A percentile compares a stretch with the other conserved stretches of the same genome.
Conservation (phyloP, 2,113 vertebrate species). For the Mormyrus iriodes region DNA sequence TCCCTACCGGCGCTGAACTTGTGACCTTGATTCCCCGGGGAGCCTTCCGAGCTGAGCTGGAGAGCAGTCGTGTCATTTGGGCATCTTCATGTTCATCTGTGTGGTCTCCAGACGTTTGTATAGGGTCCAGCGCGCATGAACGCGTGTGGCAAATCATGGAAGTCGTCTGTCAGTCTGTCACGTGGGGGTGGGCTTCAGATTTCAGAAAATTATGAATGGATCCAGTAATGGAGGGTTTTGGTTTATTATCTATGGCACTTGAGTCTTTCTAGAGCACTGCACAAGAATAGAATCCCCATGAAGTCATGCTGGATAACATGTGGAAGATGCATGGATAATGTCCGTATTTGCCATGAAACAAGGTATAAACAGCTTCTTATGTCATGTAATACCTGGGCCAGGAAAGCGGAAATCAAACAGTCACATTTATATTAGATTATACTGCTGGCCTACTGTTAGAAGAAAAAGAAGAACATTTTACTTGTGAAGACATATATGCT, state of each 20-base stretch:
- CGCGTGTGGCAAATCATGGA: not conserved
- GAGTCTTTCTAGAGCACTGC: not conserved
- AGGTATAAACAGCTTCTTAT: not conserved
- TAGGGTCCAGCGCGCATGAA: constrained; percentile 39
- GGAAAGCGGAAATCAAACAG: not conserved
- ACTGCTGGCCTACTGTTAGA: not conserved
- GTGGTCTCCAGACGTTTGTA: constrained; percentile 63
- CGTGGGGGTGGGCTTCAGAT: not conserved
- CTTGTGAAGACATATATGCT: not conserved
- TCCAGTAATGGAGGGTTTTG: not conserved
- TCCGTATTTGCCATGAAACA: not conserved
- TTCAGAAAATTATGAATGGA: too few relatives aligned
- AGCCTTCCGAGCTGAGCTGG: constrained; percentile 61
- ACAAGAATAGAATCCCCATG: not conserved
- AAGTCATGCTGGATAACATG: not conserved
- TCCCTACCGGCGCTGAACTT: constrained; percentile 73
- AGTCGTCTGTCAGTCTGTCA: not conserved
- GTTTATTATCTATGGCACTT: not conserved
- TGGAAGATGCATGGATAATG: not conserved
- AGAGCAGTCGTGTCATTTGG: constrained; percentile 66
- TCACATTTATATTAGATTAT: not conserved
- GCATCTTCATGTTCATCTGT: constrained; percentile 60
- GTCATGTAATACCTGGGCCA: not conserved
- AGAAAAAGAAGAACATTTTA: not conserved
- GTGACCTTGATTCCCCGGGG: constrained; percentile 70